phyloP scores from a whole-genome alignment of 2,797 vertebrate genomes.

The Cossypha dichroa region DNA sequence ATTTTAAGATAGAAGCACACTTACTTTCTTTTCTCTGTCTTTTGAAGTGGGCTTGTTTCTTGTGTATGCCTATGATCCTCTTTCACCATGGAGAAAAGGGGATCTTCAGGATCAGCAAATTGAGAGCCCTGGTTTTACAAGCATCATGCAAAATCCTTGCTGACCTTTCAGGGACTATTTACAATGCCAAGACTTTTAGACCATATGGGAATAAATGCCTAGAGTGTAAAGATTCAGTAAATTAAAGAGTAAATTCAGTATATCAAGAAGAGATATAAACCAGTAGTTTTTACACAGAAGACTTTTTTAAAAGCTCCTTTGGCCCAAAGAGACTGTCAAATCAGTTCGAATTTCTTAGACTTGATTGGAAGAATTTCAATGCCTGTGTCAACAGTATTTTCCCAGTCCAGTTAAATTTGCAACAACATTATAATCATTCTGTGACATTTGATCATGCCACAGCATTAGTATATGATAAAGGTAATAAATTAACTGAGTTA shows the following conservation, averaged over 20 bases:
- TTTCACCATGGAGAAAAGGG: neutral
- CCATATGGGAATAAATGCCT: neutral
- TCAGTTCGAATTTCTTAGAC: neutral
- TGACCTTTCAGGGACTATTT: neutral
- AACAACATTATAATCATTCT: neutral
- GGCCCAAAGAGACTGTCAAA: neutral
- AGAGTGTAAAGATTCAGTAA: neutral
- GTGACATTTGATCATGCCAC: neutral
- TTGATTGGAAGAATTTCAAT: neutral
- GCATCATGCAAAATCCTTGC: neutral
- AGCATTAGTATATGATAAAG: neutral
- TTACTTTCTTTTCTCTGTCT: neutral
- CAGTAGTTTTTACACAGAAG: neutral
- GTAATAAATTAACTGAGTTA: neutral
- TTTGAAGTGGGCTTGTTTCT: neutral
- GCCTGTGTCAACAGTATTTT: neutral
- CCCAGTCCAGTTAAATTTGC: neutral
- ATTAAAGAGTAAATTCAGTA: neutral
- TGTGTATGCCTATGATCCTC: neutral
- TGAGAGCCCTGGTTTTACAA: neutral
- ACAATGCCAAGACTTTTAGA: neutral
- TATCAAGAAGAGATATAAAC: neutral
- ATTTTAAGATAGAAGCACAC: neutral
- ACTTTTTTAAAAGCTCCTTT: slow-evolving; percentile 2
- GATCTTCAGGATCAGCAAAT: neutral